These are phyloP conservation scores for Delphinapterus leucas DNA, from an alignment of 2,113 vertebrate species.

Conservation along the genomic window DNA sequence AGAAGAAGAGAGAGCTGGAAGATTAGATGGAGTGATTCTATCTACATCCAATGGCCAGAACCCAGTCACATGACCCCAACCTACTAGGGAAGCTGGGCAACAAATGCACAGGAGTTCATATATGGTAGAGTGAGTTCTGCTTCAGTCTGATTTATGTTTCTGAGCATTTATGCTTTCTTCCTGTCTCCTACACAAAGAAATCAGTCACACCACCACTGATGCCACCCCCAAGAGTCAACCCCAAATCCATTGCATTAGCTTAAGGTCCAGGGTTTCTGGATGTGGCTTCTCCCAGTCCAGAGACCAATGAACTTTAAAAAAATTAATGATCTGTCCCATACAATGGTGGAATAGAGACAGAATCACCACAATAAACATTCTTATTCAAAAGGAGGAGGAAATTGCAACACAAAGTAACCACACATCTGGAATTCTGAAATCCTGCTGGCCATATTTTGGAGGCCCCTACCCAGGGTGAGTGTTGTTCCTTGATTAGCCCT, in stretches of 20 bases:
- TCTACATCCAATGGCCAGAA: background rate
- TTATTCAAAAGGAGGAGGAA: background rate
- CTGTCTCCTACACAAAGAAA: background rate
- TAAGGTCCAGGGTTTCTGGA: background rate
- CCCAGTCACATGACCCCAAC: background rate
- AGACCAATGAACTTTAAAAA: background rate
- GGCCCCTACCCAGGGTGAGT: background rate
- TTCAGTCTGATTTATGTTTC: background rate
- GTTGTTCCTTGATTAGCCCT: background rate
- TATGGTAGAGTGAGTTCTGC: background rate
- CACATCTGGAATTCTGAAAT: background rate
- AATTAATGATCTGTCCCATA: background rate
- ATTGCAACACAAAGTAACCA: background rate
- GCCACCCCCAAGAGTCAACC: background rate
- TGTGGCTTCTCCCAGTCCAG: background rate
- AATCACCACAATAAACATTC: background rate
- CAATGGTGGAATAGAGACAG: background rate
- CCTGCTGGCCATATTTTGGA: background rate
- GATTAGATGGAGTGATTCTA: background rate
- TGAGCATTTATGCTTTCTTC: background rate
- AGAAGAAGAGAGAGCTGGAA: background rate
- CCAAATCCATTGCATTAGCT: background rate
- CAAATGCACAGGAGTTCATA: background rate
- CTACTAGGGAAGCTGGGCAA: background rate
- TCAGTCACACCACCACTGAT: background rate